A percentile compares a stretch with the other conserved stretches of the same genome.
Evolutionary conservation across 1,140 invertebrate genomes (phyloP).

Genomic region (Drosophila setifemur): DNA sequence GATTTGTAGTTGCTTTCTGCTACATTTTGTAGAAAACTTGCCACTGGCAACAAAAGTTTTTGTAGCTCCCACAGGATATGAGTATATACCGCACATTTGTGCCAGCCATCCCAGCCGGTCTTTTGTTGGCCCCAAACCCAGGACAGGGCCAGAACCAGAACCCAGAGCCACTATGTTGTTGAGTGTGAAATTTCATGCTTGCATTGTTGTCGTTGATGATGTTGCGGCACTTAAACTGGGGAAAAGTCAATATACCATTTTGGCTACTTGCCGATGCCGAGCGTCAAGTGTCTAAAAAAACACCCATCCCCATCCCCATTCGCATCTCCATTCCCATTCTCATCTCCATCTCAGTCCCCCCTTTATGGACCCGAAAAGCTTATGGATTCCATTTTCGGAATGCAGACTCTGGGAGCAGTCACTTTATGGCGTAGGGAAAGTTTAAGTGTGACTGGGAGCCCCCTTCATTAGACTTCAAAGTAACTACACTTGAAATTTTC

Average conservation of each 20-base stretch:
- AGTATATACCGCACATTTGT: slow-evolving; percentile 36
- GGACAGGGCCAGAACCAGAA: slow-evolving; percentile 15
- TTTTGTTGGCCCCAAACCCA: slow-evolving; percentile 47
- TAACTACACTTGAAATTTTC: background rate
- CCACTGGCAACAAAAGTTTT: slow-evolving; percentile 56
- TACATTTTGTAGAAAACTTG: slow-evolving; percentile 63
- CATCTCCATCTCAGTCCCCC: too few species aligned
- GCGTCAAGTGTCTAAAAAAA: slow-evolving; percentile 30
- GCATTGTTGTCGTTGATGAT: slow-evolving; percentile 66
- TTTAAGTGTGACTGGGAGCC: slow-evolving; percentile 1
- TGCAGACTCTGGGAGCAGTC: background rate
- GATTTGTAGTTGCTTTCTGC: slow-evolving; percentile 77
- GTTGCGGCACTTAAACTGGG: slow-evolving; percentile 54
- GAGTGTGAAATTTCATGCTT: slow-evolving; percentile 80
- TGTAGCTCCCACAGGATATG: slow-evolving; percentile 67
- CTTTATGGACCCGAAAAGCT: too few species aligned
- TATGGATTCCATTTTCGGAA: background rate
- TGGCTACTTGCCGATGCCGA: background rate
- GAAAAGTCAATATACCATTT: slow-evolving; percentile 51
- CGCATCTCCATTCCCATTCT: too few species aligned
- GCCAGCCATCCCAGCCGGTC: slow-evolving; percentile 10
- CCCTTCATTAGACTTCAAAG: slow-evolving; percentile 22
- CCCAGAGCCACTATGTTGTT: slow-evolving; percentile 57
- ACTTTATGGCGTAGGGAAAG: slow-evolving; percentile 3
- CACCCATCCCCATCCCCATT: background rate